A percentile compares a stretch with the other conserved stretches of the same genome.
These are phyloP conservation scores for Agonopterix alstromeriana DNA, from an alignment of 2,888 invertebrate species.

Conservation along the genomic window DNA sequence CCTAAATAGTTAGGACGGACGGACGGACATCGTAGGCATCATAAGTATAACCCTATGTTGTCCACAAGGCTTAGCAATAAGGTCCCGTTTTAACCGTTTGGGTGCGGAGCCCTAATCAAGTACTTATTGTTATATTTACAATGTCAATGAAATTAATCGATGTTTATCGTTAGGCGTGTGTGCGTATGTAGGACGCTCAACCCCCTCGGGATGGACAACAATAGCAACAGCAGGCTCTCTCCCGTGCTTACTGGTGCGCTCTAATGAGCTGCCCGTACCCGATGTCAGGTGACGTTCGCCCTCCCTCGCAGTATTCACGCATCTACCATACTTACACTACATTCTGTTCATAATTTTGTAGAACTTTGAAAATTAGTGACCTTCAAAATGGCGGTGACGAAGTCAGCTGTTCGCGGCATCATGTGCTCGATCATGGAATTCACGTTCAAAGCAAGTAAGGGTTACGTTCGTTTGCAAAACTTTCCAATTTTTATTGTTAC, in stretches of 20 bases:
- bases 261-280: conserved; percentile 59
- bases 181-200: conserved; percentile 61
- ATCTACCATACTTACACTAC: conserved; percentile 14
- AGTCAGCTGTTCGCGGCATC: conserved; percentile 63
- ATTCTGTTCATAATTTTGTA: too few species aligned
- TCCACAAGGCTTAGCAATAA: too few species aligned
- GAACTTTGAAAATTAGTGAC: neutral
- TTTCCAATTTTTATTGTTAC: conserved; percentile 19
- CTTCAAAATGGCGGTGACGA: conserved; percentile 56
- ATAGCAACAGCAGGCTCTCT: conserved; percentile 60
- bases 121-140: too few species aligned
- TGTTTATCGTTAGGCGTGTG: conserved; percentile 34
- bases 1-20: too few species aligned
- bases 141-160: too few species aligned
- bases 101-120: too few species aligned
- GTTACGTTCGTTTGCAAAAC: conserved; percentile 10
- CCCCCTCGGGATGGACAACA: conserved; percentile 67
- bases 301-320: conserved; percentile 44
- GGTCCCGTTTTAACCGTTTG: too few species aligned
- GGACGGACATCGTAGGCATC: too few species aligned
- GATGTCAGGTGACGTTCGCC: conserved; percentile 40
- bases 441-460: conserved; percentile 74
- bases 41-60: too few species aligned
- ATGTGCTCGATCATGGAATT: conserved; percentile 73
- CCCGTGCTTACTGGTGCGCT: conserved; percentile 67